Evolutionary conservation across 2,888 invertebrate genomes (phyloP).

Genomic region (Coremacera marginata): DNA sequence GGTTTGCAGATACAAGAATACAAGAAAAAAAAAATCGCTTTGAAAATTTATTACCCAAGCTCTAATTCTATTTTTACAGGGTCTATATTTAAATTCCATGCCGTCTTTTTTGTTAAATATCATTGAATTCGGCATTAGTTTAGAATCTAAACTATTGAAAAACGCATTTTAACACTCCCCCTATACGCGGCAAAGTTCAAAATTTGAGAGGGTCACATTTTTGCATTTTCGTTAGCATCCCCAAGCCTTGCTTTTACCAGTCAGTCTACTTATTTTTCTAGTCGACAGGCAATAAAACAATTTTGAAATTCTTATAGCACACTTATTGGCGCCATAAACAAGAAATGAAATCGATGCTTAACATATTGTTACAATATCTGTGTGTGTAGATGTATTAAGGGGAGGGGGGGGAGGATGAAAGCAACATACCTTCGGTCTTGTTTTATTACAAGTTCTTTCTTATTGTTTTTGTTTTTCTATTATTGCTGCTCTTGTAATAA

Average conservation of each 20-base stretch:
- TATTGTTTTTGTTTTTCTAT: not conserved
- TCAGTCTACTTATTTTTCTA: not conserved
- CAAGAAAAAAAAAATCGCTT: not conserved
- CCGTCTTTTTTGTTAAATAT: conserved; percentile 11
- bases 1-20: not conserved
- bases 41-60: conserved; percentile 53
- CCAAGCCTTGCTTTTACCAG: not conserved
- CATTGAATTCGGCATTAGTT: not conserved
- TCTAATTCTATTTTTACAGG: conserved; percentile 14
- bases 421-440: not conserved
- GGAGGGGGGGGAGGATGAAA: not conserved
- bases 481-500: conserved; percentile 34
- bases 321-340: conserved; percentile 37
- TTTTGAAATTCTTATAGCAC: conserved; percentile 49
- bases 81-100: conserved; percentile 28
- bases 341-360: conserved; percentile 30
- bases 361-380: conserved; percentile 4
- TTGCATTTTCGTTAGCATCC: not conserved
- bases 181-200: not conserved
- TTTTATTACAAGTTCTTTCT: not conserved
- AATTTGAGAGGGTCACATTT: not conserved
- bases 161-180: not conserved
- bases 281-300: conserved; percentile 49
- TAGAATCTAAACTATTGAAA: not conserved
- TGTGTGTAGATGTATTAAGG: not conserved